These are phyloP conservation scores for Hylomyscus alleni DNA, from an alignment of 2,797 vertebrate genomes.

Conservation along the genomic window DNA sequence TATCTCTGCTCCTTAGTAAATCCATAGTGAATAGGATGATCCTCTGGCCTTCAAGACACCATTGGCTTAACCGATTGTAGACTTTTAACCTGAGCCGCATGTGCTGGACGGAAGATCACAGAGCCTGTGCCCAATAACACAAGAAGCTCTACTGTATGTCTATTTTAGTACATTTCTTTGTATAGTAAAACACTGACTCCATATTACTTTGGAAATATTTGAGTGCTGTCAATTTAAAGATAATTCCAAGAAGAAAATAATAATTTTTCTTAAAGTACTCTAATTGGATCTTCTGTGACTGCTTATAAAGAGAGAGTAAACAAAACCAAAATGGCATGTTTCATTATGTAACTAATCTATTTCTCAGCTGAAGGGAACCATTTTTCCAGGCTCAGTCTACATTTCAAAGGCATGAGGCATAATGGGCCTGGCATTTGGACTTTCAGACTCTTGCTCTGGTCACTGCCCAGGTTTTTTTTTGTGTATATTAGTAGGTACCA, in stretches of 20 bases:
- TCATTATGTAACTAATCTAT: neutral
- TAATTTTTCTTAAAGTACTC: neutral
- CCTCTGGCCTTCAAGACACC: conserved; percentile 79
- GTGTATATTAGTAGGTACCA: neutral
- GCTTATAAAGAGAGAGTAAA: conserved; percentile 13
- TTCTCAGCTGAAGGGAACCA: neutral
- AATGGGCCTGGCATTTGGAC: neutral
- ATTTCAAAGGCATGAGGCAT: neutral
- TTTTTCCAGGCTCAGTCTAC: neutral
- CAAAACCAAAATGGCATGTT: neutral
- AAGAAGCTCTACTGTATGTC: conserved; percentile 76
- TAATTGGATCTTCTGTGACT: neutral
- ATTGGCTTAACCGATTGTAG: conserved; percentile 75
- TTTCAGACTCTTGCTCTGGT: neutral
- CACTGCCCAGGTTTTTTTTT: neutral
- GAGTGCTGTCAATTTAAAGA: neutral
- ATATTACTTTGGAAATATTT: conserved; percentile 7
- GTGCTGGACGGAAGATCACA: conserved; percentile 74
- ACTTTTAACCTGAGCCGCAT: conserved; percentile 79
- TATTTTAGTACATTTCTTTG: neutral
- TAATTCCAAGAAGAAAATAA: neutral
- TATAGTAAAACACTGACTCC: neutral
- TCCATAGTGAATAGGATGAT: conserved; percentile 78
- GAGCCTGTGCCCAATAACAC: conserved; percentile 71
- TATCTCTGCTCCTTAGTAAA: conserved; percentile 74